Percentiles rank a stretch among this genome's conserved stretches.
These are phyloP conservation scores for Carettochelys insculpta DNA, from an alignment of 2,113 vertebrate species.

Conservation along the genomic window DNA sequence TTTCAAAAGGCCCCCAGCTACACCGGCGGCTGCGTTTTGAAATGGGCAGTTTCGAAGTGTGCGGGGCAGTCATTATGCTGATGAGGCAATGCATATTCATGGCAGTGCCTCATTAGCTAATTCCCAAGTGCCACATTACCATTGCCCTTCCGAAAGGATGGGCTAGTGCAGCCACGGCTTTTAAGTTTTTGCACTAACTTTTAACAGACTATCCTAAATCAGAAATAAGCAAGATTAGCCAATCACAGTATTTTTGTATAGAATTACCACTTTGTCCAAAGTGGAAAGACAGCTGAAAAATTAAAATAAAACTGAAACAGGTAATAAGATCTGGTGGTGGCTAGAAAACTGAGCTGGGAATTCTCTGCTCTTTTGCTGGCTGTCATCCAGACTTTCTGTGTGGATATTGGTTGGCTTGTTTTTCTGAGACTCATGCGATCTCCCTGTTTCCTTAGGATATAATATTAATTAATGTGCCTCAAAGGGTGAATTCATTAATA, in stretches of 20 bases:
- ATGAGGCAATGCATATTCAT: no score
- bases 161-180: no score
- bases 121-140: no score
- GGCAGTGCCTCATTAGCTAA: no score
- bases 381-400: not conserved
- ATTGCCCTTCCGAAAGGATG: no score
- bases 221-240: not conserved
- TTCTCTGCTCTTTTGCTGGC: not conserved
- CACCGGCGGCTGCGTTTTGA: no score
- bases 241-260: not conserved
- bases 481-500: not conserved
- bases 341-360: not conserved
- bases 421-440: not conserved
- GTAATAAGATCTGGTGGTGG: not conserved
- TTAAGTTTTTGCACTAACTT: not conserved
- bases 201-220: no score
- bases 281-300: not conserved
- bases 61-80: no score
- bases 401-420: not conserved
- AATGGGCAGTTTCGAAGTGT: no score
- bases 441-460: no score
- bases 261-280: not conserved
- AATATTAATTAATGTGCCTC: not conserved
- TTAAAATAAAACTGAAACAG: not conserved
- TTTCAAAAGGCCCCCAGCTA: no score